Percentiles rank a stretch among this genome's conserved stretches.
Evolutionary conservation across 1,140 invertebrate genomes (phyloP).

Genomic region (Coptotermes formosanus): DNA sequence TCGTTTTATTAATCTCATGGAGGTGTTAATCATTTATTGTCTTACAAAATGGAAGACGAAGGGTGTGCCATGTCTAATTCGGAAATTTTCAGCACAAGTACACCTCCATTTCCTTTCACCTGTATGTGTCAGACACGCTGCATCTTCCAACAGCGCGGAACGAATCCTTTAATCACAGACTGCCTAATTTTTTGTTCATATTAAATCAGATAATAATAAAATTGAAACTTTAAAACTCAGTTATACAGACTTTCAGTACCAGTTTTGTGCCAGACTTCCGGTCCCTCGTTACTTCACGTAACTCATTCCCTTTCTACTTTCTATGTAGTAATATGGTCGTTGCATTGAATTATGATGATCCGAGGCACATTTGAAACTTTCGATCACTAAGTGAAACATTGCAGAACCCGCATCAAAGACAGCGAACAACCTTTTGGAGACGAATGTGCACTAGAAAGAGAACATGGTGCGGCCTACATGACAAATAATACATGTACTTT

Average conservation of each 20-base stretch:
- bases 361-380: not conserved
- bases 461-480: too few relatives aligned
- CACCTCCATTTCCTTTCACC: not conserved
- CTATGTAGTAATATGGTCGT: not conserved
- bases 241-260: not conserved
- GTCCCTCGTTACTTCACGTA: slow-evolving; percentile 19
- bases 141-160: not conserved
- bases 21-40: too few relatives aligned
- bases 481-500: too few relatives aligned
- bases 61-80: not conserved
- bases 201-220: not conserved
- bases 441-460: too few relatives aligned
- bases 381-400: not conserved
- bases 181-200: not conserved
- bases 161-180: not conserved
- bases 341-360: not conserved
- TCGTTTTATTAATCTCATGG: too few relatives aligned
- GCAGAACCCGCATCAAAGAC: not conserved
- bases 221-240: not conserved
- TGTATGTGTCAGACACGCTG: not conserved
- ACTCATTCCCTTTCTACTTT: not conserved
- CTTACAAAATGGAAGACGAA: too few relatives aligned
- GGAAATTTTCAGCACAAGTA: not conserved
- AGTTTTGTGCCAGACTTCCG: not conserved
- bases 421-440: not conserved